A percentile compares a stretch with the other conserved stretches of the same genome.
Evolutionary conservation across 1,140 invertebrate species (phyloP).

Genomic region (Drosophila truncata): DNA sequence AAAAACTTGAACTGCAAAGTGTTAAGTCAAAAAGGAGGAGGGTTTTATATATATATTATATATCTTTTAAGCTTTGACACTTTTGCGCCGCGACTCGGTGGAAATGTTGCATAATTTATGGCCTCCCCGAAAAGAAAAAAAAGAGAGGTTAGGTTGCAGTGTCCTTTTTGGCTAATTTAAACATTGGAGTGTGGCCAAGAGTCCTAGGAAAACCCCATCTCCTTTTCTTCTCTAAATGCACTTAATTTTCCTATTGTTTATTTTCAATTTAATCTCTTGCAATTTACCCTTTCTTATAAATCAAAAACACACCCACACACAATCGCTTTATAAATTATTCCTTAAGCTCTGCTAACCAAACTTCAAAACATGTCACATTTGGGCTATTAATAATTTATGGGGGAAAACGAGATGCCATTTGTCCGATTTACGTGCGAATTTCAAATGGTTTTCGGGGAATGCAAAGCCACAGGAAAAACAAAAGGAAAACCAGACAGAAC

Average conservation of each 20-base stretch:
- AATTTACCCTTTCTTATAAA: constrained; percentile 2
- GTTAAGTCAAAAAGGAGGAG: constrained; percentile 5
- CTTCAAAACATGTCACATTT: constrained; percentile 17
- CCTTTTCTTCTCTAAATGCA: neutral
- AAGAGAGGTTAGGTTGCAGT: neutral
- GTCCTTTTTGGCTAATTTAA: constrained; percentile 5
- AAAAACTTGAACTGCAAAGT: constrained; percentile 41
- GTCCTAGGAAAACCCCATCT: neutral
- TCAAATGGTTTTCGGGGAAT: constrained; percentile 3
- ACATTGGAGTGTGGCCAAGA: neutral
- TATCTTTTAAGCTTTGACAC: constrained; percentile 49
- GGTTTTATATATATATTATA: neutral
- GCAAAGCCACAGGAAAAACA: constrained; percentile 6
- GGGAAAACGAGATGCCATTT: constrained; percentile 13
- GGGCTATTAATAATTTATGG: constrained; percentile 11
- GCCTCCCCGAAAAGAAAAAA: neutral
- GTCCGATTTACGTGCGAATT: constrained; percentile 16
- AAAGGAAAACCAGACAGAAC: constrained; percentile 3
- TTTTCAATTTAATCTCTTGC: constrained; percentile 1
- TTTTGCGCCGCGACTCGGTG: constrained; percentile 15
- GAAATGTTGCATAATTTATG: constrained; percentile 56
- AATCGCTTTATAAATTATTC: constrained; percentile 13
- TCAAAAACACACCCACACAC: neutral
- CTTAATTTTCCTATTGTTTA: neutral
- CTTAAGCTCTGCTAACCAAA: constrained; percentile 14